Conservation (phyloP, 2,888 invertebrate genomes). For the Luperina nickerlii region DNA sequence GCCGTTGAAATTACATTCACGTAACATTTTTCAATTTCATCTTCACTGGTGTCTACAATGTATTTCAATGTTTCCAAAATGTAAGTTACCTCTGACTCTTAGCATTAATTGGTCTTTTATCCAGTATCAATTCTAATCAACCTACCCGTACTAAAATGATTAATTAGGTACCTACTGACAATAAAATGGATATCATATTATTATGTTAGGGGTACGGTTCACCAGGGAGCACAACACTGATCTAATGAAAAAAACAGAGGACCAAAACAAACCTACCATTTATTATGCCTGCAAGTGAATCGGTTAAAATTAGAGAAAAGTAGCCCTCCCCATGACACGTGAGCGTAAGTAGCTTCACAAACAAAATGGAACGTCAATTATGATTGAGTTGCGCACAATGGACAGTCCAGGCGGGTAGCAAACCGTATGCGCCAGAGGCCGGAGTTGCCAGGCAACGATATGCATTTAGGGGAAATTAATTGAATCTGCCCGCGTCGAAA, state of each 20-base stretch:
- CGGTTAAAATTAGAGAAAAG: not conserved
- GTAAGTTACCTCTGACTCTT: not conserved
- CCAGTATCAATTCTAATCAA: not conserved
- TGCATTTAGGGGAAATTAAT: constrained; percentile 17
- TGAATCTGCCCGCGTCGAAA: not conserved
- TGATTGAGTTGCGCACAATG: not conserved
- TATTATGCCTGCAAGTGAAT: not conserved
- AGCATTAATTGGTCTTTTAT: not conserved
- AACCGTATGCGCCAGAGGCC: not conserved
- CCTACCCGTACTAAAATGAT: not conserved
- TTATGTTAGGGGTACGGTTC: not conserved
- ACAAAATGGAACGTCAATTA: not conserved
- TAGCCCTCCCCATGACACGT: not conserved
- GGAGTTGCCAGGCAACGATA: constrained; percentile 4
- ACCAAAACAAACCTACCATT: not conserved
- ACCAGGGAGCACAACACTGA: not conserved
- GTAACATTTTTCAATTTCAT: not conserved
- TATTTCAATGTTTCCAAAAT: not conserved
- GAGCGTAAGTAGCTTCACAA: not conserved
- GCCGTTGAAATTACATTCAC: not conserved
- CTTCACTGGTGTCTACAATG: not conserved
- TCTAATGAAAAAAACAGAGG: not conserved
- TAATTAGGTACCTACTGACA: not conserved
- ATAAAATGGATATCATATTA: not conserved
- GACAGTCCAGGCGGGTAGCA: not conserved